Evolutionary conservation across 1,140 invertebrate species (phyloP), one percentile per base, ranked within the genome.

Genomic region (Sipha flava): DNA sequence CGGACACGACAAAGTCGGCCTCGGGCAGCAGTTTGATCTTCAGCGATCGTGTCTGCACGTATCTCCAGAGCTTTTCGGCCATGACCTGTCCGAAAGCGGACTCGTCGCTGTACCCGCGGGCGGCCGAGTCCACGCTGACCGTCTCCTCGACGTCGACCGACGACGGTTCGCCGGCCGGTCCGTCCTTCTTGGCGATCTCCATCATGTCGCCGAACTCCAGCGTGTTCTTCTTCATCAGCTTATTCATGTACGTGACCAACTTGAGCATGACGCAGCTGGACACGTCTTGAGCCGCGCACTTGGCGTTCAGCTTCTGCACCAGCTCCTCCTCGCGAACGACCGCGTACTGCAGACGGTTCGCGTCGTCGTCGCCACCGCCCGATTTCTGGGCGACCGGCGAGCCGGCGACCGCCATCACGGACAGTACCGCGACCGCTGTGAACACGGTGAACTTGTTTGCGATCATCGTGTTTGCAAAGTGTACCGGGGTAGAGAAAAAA

Each of bases 201-300:
- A 94, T 86, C 81, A 92, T 91, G 34, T 93, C 92, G 31, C 90
- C 89, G 5, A 92, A 83, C 83, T 92, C 91, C 81, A 94, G 88
- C 62, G 90, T 89, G 0, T 91, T 90, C 80, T 93, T 94, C 84
- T 93, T 92, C 83, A 94, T 86, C 82, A 94, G 88, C 68, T 90
- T 88, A 85, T 94, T 93, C 86, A 93, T 92, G 83, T 94, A 93
- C 1, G 90, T 91, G 4, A 93, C 90, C 80, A 93, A 84, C 85
- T 94, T 93, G 4, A 93, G 86, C 87, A 93, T 92, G 81, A 92
- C 90, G 83, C 93, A 94, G 21, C 92, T 91, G 37, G 90, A 91
- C 14, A 92, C 89, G 81, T 94, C 92, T 57, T 90, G 88, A 73
- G 92, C 89, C 1, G 89, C 88, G 83, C 93, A 94, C 86, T 93